phyloP scores from a whole-genome alignment of 2,888 invertebrate species.

The Drosophila tanythrix region DNA sequence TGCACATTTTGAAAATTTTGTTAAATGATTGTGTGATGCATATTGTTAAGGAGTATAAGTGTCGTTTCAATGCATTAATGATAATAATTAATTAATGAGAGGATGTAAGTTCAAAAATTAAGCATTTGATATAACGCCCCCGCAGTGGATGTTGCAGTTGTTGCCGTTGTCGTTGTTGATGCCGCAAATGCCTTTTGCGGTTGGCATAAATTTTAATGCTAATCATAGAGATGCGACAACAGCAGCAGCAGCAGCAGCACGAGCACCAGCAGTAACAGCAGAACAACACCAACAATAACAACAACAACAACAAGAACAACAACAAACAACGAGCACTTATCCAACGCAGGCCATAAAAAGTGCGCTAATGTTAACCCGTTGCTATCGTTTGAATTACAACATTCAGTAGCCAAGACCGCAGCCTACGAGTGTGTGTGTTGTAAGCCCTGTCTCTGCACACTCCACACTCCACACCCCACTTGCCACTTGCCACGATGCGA shows the following conservation, averaged over 20 bases:
- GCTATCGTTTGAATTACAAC: slow-evolving; percentile 71
- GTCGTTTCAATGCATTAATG: not conserved
- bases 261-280: slow-evolving; percentile 21
- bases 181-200: slow-evolving; percentile 65
- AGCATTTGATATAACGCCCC: not conserved
- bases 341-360: slow-evolving; percentile 70
- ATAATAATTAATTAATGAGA: not conserved
- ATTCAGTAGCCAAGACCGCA: slow-evolving; percentile 46
- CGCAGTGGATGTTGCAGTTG: slow-evolving; percentile 34
- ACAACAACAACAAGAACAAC: slow-evolving; percentile 24
- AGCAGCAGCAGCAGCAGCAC: slow-evolving; percentile 27
- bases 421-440: slow-evolving; percentile 16
- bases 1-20: no score
- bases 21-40: no score
- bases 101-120: not conserved
- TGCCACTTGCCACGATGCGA: not conserved
- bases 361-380: slow-evolving; percentile 77
- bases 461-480: not conserved
- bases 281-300: slow-evolving; percentile 28
- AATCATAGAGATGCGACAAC: slow-evolving; percentile 64
- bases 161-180: slow-evolving; percentile 29
- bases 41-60: not conserved
- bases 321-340: slow-evolving; percentile 57
- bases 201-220: slow-evolving; percentile 67
- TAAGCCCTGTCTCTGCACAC: not conserved